Percentiles rank a stretch among this genome's conserved stretches.
phyloP scores from a whole-genome alignment of 2,113 vertebrate species.

The Macrotus californicus region DNA sequence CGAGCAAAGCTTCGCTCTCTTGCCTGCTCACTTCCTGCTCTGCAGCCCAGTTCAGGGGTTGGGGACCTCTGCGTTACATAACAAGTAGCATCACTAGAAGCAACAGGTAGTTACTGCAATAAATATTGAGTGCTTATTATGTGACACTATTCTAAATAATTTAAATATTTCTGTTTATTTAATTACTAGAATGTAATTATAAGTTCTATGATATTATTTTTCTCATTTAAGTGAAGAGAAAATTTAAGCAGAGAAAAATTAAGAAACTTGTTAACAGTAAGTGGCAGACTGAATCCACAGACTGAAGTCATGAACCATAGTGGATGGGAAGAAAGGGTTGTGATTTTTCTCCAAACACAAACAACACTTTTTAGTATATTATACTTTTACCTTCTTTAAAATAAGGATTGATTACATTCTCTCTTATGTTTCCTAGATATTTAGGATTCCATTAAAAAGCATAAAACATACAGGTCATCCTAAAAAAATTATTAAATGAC shows the following conservation, averaged over 20 bases:
- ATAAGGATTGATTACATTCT: background rate
- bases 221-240: background rate
- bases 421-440: background rate
- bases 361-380: background rate
- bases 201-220: background rate
- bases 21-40: too few relatives aligned
- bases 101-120: background rate
- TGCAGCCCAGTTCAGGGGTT: too few relatives aligned
- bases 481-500: background rate
- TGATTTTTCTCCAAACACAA: background rate
- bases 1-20: too few relatives aligned
- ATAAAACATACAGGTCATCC: background rate
- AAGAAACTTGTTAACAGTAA: background rate
- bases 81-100: background rate
- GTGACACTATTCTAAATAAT: background rate
- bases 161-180: background rate
- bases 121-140: background rate
- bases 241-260: background rate
- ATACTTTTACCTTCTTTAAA: background rate
- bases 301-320: background rate
- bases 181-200: background rate
- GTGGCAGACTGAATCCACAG: background rate
- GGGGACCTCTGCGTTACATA: background rate
- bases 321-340: background rate
- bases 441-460: background rate